These are phyloP conservation scores for Pachypeltis micranthus DNA, from an alignment of 1,140 invertebrate genomes.

Conservation along the genomic window DNA sequence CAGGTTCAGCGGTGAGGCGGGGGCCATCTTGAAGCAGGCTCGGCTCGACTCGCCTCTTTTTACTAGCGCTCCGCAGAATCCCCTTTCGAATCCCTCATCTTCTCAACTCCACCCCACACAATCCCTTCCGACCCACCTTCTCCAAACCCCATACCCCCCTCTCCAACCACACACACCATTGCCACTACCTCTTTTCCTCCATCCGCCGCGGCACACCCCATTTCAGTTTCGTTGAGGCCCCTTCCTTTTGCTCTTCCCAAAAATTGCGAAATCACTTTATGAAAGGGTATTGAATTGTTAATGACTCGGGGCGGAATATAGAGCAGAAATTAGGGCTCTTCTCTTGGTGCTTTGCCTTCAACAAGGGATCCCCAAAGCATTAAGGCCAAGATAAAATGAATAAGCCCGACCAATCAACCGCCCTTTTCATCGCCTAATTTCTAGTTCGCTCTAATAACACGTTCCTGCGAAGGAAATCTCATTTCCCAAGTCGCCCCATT, in stretches of 20 bases:
- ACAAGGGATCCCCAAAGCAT: not conserved
- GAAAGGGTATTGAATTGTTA: slow-evolving; percentile 11
- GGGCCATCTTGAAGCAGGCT: slow-evolving; percentile 7
- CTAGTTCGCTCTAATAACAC: not conserved
- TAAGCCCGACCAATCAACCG: not conserved
- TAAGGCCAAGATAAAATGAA: slow-evolving; percentile 1
- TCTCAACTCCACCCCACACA: not conserved
- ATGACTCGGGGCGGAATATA: slow-evolving; percentile 6
- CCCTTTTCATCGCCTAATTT: not conserved
- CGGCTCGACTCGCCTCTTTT: too few species aligned
- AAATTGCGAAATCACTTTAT: slow-evolving; percentile 11
- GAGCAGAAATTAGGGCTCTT: slow-evolving; percentile 6
- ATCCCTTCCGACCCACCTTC: not conserved
- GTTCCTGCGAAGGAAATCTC: not conserved
- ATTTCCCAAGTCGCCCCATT: not conserved
- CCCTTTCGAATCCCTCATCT: too few species aligned
- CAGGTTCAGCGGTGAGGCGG: slow-evolving; percentile 3
- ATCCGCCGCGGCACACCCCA: not conserved
- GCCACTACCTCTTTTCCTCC: not conserved
- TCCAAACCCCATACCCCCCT: not conserved
- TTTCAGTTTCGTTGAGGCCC: not conserved
- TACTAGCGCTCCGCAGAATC: too few species aligned
- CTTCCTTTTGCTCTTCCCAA: not conserved
- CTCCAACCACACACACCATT: too few species aligned
- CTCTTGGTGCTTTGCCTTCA: slow-evolving; percentile 4